Conservation (phyloP, 2,797 vertebrate species). For the Tachyglossus aculeatus region DNA sequence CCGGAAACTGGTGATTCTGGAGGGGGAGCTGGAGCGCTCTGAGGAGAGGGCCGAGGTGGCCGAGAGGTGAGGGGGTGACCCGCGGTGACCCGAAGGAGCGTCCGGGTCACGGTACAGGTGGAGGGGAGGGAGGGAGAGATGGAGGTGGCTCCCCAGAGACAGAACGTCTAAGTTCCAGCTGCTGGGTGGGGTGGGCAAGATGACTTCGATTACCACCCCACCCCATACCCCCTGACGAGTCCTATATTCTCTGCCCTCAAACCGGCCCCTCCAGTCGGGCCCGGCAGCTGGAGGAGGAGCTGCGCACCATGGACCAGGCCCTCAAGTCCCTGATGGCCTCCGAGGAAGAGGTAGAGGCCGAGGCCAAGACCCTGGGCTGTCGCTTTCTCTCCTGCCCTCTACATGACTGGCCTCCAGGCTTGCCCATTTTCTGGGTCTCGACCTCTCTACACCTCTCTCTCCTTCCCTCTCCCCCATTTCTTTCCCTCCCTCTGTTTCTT, state of each 20-base stretch:
- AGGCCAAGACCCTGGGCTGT: slow-evolving; percentile 34
- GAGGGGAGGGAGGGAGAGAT: too few relatives aligned
- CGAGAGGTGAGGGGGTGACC: slow-evolving; percentile 83
- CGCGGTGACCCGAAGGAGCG: accelerated
- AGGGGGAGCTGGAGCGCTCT: slow-evolving; percentile 94
- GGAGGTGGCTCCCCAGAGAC: not conserved
- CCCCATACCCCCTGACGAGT: slow-evolving; percentile 53
- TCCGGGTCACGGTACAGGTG: not conserved
- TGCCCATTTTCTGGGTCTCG: slow-evolving; percentile 6
- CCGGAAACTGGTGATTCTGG: slow-evolving; percentile 94
- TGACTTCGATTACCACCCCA: not conserved
- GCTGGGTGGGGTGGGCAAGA: not conserved
- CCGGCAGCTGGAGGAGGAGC: slow-evolving; percentile 93
- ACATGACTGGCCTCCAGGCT: not conserved
- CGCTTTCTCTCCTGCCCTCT: slow-evolving; percentile 34
- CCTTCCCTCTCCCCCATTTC: not conserved
- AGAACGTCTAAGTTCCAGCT: not conserved
- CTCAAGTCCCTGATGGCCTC: slow-evolving; percentile 96
- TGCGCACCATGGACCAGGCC: slow-evolving; percentile 94
- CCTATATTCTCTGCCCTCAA: slow-evolving; percentile 26
- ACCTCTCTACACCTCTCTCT: not conserved
- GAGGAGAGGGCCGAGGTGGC: slow-evolving; percentile 96
- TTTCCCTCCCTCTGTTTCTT: not conserved
- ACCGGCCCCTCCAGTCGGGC: slow-evolving; percentile 80
- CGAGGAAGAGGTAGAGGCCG: slow-evolving; percentile 94